These are phyloP conservation scores for Chamaetylas fuelleborni DNA, from an alignment of 2,113 vertebrate species.

Conservation along the genomic window DNA sequence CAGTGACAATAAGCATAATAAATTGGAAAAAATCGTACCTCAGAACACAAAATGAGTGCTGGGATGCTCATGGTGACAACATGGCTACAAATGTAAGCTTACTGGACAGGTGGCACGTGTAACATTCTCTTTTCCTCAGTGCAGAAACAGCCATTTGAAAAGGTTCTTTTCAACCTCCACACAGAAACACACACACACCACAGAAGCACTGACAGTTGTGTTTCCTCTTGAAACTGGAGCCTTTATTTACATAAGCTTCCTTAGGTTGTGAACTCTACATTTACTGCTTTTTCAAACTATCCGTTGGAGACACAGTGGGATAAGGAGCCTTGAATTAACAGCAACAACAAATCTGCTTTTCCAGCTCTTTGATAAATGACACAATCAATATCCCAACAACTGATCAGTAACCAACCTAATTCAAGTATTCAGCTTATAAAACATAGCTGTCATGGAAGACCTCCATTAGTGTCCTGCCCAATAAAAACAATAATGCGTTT, in stretches of 20 bases:
- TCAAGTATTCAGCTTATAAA: constrained; percentile 80
- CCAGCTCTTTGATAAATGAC: constrained; percentile 77
- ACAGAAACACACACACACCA: not conserved
- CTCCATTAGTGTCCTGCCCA: constrained; percentile 81
- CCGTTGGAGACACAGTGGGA: not conserved
- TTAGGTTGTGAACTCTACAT: not conserved
- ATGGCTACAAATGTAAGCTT: not conserved
- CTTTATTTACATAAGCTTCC: not conserved
- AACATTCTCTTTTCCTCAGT: not conserved
- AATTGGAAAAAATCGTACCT: not conserved
- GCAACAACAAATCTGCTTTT: constrained; percentile 52
- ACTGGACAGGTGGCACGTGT: not conserved
- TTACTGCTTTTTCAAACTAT: not conserved
- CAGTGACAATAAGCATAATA: not conserved
- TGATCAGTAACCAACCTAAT: constrained; percentile 80
- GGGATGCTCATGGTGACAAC: not conserved
- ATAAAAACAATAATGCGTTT: constrained; percentile 83
- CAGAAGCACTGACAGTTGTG: not conserved
- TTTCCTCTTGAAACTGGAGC: not conserved
- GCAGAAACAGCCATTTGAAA: not conserved
- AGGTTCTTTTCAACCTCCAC: not conserved
- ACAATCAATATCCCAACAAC: constrained; percentile 80
- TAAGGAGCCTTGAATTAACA: constrained; percentile 62
- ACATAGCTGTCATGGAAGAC: constrained; percentile 73
- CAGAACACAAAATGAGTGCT: not conserved